Percentiles rank a stretch among this genome's conserved stretches.
These are phyloP conservation scores for Clarias magur DNA, from an alignment of 2,113 vertebrate species.

Conservation along the genomic window DNA sequence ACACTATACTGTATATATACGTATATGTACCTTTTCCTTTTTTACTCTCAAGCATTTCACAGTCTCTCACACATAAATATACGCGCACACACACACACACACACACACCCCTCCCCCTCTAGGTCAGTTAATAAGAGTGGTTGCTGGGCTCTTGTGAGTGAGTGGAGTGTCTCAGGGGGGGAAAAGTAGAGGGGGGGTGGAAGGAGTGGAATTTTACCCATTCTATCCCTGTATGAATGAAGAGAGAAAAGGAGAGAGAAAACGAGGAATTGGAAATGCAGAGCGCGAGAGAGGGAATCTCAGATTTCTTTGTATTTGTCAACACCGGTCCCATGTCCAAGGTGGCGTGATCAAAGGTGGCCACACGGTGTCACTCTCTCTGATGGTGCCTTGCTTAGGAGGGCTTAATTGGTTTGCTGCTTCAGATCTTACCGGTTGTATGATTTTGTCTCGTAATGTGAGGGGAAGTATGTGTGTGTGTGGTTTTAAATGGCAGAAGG, in stretches of 20 bases:
- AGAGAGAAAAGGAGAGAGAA: conserved; percentile 51
- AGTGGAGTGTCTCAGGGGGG: conserved; percentile 48
- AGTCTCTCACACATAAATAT: conserved; percentile 5
- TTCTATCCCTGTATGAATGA: conserved; percentile 43
- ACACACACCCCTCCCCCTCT: conserved; percentile 47
- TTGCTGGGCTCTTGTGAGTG: conserved; percentile 54
- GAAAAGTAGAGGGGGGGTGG: conserved; percentile 26
- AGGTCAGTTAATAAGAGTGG: conserved; percentile 60
- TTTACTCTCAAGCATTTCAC: conserved; percentile 30
- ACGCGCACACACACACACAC: conserved; percentile 20
- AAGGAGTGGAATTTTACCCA: conserved; percentile 56
- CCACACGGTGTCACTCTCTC: conserved; percentile 55
- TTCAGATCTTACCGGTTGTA: neutral
- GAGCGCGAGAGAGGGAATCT: conserved; percentile 18
- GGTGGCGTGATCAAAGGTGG: conserved; percentile 53
- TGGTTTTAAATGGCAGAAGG: neutral
- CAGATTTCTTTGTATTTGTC: conserved; percentile 39
- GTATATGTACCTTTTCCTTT: neutral
- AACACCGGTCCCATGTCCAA: conserved; percentile 22
- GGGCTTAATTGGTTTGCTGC: neutral
- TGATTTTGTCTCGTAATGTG: neutral
- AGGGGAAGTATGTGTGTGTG: neutral
- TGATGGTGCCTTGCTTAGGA: neutral
- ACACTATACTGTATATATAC: neutral
- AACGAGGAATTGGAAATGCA: conserved; percentile 56